Base-by-base conservation (phyloP, 2,797 vertebrate species). In the Aeoliscus strigatus region DNA sequence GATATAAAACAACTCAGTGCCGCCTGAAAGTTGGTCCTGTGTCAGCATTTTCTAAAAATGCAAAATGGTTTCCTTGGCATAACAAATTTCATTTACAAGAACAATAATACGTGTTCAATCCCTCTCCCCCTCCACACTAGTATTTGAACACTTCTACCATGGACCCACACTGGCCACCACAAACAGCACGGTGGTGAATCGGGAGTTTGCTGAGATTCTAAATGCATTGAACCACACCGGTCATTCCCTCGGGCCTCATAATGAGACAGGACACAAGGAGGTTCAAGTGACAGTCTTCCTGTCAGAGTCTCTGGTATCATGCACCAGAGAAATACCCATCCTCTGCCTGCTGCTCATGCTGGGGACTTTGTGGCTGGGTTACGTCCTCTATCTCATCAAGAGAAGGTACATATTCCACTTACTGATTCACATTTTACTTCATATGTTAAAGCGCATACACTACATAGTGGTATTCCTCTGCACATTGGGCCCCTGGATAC, bases 311-410 rank as follows among this genome's bases (percentile, higher is more conserved):
- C 30, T 84, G 2, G 55, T 72, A 25, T 39, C 82, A 6, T 83
- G 88, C 5, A 87, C 90, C 2, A 88, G 90, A 27, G 94, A 93
- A 28, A 87, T 85, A 0, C 93, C 93, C 0, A 75, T 97, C 52
- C 90, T 96, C 51, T 97, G 92, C 51, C 89, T 96, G 47, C 86
- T 96, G 69, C 72, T 96, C 61, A 96, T 94, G 93, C 32, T 96
- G 76, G 92, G 92, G 44, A 96, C 93, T 0, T 51, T 96, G 32
- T 96, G 94, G 93, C 84, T 97, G 6, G 89, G 93, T 15, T 91
- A 96, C 45, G 85, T 90, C 0, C 90, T 96, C 67, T 96, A 94
- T 69, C 89, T 94, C 61, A 92, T 94, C 68, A 97, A 92, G 79
- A 93, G 87, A 70, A 94, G 93, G 94, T 94, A 69, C 0, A 21